Evolutionary conservation across 2,888 invertebrate genomes (phyloP).

Genomic region (Diadromus collaris): DNA sequence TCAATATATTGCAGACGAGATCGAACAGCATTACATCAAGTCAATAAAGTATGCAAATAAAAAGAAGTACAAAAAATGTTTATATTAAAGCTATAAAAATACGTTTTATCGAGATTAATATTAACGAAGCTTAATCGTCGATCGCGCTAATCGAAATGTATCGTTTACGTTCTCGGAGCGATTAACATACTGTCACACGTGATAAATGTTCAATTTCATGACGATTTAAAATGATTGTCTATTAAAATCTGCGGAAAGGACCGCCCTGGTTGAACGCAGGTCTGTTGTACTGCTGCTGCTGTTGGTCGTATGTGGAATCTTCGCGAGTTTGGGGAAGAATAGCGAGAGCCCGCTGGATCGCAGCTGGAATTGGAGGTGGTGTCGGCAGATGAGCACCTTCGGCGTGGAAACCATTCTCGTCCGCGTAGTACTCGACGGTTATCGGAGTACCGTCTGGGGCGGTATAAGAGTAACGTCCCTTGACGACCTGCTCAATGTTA

Average conservation of each 20-base stretch:
- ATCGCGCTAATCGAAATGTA: constrained; percentile 12
- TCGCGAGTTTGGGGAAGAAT: constrained; percentile 79
- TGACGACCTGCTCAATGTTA: constrained; percentile 83
- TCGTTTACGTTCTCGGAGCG: not conserved
- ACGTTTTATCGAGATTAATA: constrained; percentile 21
- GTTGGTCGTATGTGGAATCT: constrained; percentile 77
- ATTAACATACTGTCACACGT: not conserved
- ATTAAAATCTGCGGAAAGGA: constrained; percentile 64
- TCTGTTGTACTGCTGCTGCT: constrained; percentile 67
- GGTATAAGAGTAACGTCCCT: constrained; percentile 89
- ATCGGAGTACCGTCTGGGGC: constrained; percentile 89
- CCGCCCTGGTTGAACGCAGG: constrained; percentile 68
- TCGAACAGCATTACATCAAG: constrained; percentile 27
- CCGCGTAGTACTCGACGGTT: constrained; percentile 87
- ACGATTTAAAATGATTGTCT: constrained; percentile 5
- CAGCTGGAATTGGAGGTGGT: constrained; percentile 88
- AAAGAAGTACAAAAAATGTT: constrained; percentile 44
- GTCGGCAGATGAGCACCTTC: constrained; percentile 90
- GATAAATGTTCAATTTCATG: constrained; percentile 37
- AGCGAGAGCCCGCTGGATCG: constrained; percentile 84
- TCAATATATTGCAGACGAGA: constrained; percentile 47
- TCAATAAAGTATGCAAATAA: constrained; percentile 44
- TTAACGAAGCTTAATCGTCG: constrained; percentile 18
- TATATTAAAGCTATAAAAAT: constrained; percentile 41
- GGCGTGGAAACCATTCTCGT: constrained; percentile 90